Percentiles rank a stretch among this genome's conserved stretches.
Evolutionary conservation across 2,113 vertebrate species (phyloP).

Genomic region (Seriola quinqueradiata): DNA sequence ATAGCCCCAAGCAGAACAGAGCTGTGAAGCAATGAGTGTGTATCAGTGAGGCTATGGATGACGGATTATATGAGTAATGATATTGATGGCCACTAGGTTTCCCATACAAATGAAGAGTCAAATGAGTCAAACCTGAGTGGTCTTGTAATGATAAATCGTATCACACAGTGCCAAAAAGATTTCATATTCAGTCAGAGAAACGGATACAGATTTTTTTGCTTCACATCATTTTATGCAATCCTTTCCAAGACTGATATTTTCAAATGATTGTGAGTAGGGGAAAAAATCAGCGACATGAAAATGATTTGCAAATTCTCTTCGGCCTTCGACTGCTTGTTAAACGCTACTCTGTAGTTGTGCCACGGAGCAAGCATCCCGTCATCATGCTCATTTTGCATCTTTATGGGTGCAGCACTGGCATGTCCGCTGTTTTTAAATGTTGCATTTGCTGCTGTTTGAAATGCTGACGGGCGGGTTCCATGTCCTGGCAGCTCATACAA

Average conservation of each 20-base stretch:
- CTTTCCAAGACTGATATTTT: slow-evolving; percentile 13
- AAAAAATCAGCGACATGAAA: neutral
- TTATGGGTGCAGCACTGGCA: neutral
- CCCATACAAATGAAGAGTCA: slow-evolving; percentile 60
- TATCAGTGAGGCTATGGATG: slow-evolving; percentile 49
- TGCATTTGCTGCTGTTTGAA: slow-evolving; percentile 30
- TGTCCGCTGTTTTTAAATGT: slow-evolving; percentile 20
- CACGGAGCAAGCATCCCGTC: neutral
- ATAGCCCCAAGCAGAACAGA: slow-evolving; percentile 33
- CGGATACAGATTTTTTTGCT: slow-evolving; percentile 8
- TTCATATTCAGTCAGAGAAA: slow-evolving; percentile 15
- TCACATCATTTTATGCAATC: neutral
- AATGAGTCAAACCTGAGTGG: slow-evolving; percentile 58
- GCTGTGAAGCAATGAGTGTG: slow-evolving; percentile 38
- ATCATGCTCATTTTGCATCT: slow-evolving; percentile 29
- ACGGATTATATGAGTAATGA: slow-evolving; percentile 60
- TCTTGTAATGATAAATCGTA: slow-evolving; percentile 43
- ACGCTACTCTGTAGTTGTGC: slow-evolving; percentile 3
- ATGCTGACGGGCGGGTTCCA: slow-evolving; percentile 33
- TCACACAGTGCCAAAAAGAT: slow-evolving; percentile 28
- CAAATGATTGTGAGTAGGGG: neutral
- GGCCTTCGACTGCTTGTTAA: neutral
- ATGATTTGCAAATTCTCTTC: slow-evolving; percentile 4
- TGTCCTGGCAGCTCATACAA: slow-evolving; percentile 39
- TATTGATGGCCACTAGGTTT: slow-evolving; percentile 63